phyloP scores from a whole-genome alignment of 2,888 invertebrate genomes.

The Drosophila kuntzei region DNA sequence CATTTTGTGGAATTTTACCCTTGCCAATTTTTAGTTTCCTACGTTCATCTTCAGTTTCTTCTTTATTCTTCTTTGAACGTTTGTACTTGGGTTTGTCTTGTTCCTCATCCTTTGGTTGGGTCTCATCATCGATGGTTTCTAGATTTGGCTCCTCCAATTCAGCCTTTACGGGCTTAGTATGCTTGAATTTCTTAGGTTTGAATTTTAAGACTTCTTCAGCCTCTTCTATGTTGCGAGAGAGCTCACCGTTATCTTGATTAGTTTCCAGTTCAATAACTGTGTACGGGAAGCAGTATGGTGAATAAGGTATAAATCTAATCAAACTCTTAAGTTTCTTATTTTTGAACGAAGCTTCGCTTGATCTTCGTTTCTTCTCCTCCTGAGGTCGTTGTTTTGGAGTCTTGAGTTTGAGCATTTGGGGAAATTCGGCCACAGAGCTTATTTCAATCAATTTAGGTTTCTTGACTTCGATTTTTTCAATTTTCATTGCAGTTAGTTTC shows the following conservation, averaged over 20 bases:
- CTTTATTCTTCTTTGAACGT: conserved; percentile 73
- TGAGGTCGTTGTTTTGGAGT: conserved; percentile 82
- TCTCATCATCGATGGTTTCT: conserved; percentile 73
- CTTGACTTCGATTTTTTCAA: conserved; percentile 87
- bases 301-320: conserved; percentile 89
- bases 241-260: conserved; percentile 88
- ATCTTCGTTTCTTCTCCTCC: conserved; percentile 86
- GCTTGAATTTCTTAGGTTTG: conserved; percentile 87
- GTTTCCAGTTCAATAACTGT: conserved; percentile 84
- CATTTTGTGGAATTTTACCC: conserved; percentile 76
- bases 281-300: conserved; percentile 86
- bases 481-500: conserved; percentile 86
- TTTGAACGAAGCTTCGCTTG: conserved; percentile 87
- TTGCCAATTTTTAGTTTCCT: conserved; percentile 80
- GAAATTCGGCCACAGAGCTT: conserved; percentile 87
- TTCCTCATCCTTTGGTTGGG: conserved; percentile 60
- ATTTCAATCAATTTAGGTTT: conserved; percentile 88
- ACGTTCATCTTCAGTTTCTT: conserved; percentile 59
- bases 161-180: conserved; percentile 87
- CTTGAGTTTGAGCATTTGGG: conserved; percentile 89
- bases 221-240: conserved; percentile 90
- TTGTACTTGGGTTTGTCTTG: conserved; percentile 84
- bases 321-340: conserved; percentile 90
- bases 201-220: conserved; percentile 88
- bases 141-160: conserved; percentile 87